Evolutionary conservation across 2,113 vertebrate species (phyloP).

Genomic region (Leptobrachium leishanense): DNA sequence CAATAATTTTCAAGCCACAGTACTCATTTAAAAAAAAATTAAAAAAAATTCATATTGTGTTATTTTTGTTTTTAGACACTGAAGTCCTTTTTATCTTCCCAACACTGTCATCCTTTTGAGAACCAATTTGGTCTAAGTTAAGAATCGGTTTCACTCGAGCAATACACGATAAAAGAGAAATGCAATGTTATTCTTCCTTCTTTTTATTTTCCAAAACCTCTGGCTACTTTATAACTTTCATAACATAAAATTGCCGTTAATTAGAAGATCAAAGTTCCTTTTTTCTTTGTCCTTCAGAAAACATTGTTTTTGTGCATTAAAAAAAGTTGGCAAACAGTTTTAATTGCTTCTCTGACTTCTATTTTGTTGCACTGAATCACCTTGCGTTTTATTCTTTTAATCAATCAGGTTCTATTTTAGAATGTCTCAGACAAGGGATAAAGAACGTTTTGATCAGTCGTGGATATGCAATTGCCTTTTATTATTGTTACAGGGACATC

Average conservation of each 20-base stretch:
- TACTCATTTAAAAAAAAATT: too few species aligned
- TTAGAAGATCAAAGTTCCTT: not conserved
- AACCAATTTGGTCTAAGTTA: not conserved
- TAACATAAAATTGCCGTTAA: not conserved
- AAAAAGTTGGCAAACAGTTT: not conserved
- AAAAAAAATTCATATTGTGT: too few species aligned
- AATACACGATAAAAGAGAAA: not conserved
- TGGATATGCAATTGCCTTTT: not conserved
- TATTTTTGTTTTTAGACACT: not conserved
- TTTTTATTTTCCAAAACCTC: too few species aligned
- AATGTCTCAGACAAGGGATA: not conserved
- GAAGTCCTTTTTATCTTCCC: not conserved
- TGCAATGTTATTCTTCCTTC: not conserved
- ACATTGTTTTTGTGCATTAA: not conserved
- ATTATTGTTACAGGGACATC: too few species aligned
- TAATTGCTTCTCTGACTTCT: not conserved
- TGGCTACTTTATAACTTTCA: too few species aligned
- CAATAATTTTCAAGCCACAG: too few species aligned
- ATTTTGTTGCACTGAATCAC: not conserved
- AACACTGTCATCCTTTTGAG: not conserved
- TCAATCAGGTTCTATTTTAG: not conserved
- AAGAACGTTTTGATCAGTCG: not conserved
- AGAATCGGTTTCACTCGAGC: not conserved
- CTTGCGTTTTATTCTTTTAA: not conserved
- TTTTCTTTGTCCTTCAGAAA: slow-evolving; percentile 2